phyloP scores from a whole-genome alignment of 2,888 invertebrate genomes.

The Miltochrista miniata region DNA sequence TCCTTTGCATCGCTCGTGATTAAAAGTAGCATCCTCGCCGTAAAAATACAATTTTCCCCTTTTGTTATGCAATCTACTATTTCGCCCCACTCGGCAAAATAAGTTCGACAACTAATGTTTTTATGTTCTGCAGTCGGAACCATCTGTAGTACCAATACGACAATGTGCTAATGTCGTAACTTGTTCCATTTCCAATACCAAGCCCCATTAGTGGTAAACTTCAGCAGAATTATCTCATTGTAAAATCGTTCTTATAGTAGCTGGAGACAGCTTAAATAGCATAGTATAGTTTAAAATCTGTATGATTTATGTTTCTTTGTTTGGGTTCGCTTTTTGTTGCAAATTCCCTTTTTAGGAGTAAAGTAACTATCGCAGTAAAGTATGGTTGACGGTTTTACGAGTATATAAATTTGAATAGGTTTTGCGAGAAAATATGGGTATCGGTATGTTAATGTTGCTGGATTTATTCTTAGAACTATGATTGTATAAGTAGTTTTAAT shows the following conservation, averaged over 20 bases:
- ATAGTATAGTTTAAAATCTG: background rate
- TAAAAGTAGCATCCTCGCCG: too few species aligned
- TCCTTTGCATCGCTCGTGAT: too few species aligned
- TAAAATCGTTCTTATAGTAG: conserved; percentile 16
- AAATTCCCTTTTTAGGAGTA: background rate
- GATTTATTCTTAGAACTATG: background rate
- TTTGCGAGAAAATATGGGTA: background rate
- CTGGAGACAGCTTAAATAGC: conserved; percentile 12
- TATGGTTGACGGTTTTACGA: too few species aligned
- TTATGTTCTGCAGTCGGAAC: conserved; percentile 6
- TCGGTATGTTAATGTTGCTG: background rate
- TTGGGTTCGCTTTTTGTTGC: background rate
- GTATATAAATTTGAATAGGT: background rate
- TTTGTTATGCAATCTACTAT: too few species aligned
- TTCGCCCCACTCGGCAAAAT: too few species aligned
- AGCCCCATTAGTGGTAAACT: conserved; percentile 20
- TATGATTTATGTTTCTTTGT: background rate
- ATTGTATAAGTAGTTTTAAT: too few species aligned
- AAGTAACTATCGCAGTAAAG: too few species aligned
- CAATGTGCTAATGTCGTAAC: conserved; percentile 3
- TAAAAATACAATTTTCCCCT: too few species aligned
- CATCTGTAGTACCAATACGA: too few species aligned
- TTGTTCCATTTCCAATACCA: conserved; percentile 16
- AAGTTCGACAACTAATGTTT: too few species aligned
- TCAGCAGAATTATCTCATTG: conserved; percentile 13